Conservation (phyloP, 2,797 vertebrate species). For the Erethizon dorsatum region DNA sequence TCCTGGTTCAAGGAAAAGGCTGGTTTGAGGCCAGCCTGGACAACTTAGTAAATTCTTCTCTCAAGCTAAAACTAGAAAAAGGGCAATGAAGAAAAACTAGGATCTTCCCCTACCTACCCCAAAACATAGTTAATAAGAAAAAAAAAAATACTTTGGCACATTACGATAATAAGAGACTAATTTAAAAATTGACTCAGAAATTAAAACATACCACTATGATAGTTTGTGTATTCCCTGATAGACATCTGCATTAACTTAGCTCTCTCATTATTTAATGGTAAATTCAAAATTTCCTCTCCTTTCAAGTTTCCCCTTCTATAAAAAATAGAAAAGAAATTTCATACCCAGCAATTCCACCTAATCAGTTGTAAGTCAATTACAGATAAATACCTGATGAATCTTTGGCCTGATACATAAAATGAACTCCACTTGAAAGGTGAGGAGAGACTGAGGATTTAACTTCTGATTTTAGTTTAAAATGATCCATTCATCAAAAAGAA, state of each 20-base stretch:
- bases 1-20: neutral
- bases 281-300: neutral
- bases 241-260: neutral
- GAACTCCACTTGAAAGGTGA: slow-evolving; percentile 42
- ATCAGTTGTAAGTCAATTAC: neutral
- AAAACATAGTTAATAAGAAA: neutral
- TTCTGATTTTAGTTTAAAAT: slow-evolving; percentile 7
- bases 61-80: neutral
- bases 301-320: slow-evolving; percentile 38
- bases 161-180: neutral
- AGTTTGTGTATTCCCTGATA: neutral
- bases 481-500: slow-evolving; percentile 35
- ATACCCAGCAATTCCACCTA: neutral
- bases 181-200: neutral
- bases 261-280: neutral
- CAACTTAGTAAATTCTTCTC: neutral
- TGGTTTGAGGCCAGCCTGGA: neutral
- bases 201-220: slow-evolving; percentile 1
- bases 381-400: slow-evolving; percentile 21
- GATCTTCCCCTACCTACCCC: neutral
- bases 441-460: neutral
- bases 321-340: slow-evolving; percentile 11
- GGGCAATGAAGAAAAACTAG: neutral
- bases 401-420: slow-evolving; percentile 28
- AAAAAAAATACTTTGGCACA: neutral